phyloP scores from a whole-genome alignment of 2,113 vertebrate species.

The Polyodon spathula region DNA sequence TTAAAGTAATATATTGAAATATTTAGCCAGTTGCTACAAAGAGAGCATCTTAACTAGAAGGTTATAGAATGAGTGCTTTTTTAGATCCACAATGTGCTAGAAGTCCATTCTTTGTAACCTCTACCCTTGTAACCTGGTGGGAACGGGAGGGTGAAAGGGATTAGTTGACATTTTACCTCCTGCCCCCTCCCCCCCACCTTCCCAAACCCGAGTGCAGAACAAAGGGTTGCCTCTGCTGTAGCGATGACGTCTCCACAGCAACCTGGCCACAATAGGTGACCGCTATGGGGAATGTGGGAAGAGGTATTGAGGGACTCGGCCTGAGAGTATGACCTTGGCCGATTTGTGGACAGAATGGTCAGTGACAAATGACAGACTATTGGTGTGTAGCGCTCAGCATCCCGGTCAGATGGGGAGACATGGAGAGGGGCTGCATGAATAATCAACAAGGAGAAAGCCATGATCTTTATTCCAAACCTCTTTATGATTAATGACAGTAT shows the following conservation, averaged over 20 bases:
- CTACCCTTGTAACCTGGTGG: constrained; percentile 1
- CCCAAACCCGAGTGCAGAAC: constrained; percentile 21
- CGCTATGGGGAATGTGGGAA: constrained; percentile 45
- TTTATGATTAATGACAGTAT: constrained; percentile 56
- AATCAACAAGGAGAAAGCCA: constrained; percentile 54
- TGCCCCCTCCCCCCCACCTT: constrained; percentile 38
- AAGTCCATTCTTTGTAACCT: background rate
- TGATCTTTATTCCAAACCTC: constrained; percentile 51
- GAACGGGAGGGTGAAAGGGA: constrained; percentile 18
- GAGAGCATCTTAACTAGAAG: too few species aligned
- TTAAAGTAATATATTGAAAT: too few species aligned
- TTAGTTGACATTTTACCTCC: constrained; percentile 46
- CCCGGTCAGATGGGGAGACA: background rate
- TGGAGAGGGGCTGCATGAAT: constrained; percentile 37
- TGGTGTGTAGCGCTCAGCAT: constrained; percentile 1
- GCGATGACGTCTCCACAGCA: constrained; percentile 53
- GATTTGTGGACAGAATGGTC: constrained; percentile 7
- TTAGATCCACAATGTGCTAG: background rate
- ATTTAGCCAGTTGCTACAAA: too few species aligned
- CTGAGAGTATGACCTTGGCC: constrained; percentile 41
- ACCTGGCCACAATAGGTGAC: constrained; percentile 55
- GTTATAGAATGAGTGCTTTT: too few species aligned
- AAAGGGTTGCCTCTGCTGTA: constrained; percentile 40
- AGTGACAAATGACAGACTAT: constrained; percentile 22
- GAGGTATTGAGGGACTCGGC: constrained; percentile 16